Percentiles rank a stretch among this genome's conserved stretches.
phyloP scores from a whole-genome alignment of 2,113 vertebrate species.

The Meriones unguiculatus region DNA sequence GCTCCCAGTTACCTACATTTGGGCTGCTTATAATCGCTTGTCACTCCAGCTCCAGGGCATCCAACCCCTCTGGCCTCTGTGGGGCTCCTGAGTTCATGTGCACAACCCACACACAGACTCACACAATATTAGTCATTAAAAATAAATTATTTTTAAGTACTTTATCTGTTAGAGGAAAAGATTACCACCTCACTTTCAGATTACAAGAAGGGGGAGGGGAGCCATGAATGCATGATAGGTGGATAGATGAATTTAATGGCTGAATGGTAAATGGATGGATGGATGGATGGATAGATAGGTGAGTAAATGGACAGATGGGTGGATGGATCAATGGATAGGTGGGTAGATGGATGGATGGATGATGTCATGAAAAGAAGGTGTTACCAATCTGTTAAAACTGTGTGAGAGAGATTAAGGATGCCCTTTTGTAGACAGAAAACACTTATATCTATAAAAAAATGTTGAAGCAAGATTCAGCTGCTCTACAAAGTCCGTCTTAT shows the following conservation, averaged over 20 bases:
- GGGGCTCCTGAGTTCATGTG: background rate
- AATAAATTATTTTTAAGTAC: background rate
- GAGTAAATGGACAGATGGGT: no score
- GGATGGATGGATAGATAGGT: no score
- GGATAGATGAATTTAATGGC: background rate
- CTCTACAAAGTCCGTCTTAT: background rate
- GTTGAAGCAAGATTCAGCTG: background rate
- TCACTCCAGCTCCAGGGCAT: background rate
- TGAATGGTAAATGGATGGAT: no score
- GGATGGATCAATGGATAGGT: background rate
- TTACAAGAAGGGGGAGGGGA: background rate
- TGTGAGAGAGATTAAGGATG: background rate
- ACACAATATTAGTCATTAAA: background rate
- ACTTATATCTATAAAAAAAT: background rate
- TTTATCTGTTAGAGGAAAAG: background rate
- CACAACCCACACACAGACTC: background rate
- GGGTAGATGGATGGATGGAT: background rate
- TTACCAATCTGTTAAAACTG: background rate
- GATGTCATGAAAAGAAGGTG: background rate
- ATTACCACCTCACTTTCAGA: background rate
- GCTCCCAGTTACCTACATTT: background rate
- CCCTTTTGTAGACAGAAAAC: background rate
- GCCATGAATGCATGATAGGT: background rate
- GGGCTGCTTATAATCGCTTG: background rate
- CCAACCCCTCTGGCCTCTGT: background rate